These are phyloP conservation scores for Bradypodion pumilum DNA, from an alignment of 2,797 vertebrate genomes.

Conservation along the genomic window DNA sequence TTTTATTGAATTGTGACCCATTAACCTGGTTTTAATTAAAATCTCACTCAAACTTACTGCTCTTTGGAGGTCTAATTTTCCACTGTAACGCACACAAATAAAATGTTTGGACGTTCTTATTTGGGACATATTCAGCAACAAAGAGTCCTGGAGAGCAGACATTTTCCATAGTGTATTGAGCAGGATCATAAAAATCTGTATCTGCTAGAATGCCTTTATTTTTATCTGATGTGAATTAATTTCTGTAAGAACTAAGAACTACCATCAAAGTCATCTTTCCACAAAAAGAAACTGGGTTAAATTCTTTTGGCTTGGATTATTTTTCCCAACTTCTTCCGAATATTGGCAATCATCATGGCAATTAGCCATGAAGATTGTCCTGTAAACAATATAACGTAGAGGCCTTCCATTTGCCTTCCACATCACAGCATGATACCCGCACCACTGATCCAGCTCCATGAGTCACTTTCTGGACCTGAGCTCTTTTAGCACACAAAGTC, in stretches of 20 bases:
- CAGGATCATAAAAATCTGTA: background rate
- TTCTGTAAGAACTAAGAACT: background rate
- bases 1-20: conserved; percentile 58
- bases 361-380: too few relatives aligned
- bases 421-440: too few relatives aligned
- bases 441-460: too few relatives aligned
- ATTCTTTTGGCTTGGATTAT: background rate
- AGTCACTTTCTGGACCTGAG: too few relatives aligned
- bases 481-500: too few relatives aligned
- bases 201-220: background rate
- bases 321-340: background rate
- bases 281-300: background rate
- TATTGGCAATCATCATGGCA: too few relatives aligned
- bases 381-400: too few relatives aligned
- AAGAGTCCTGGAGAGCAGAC: background rate
- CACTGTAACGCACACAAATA: conserved; percentile 32
- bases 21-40: conserved; percentile 59
- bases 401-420: too few relatives aligned
- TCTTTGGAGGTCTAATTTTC: conserved; percentile 37
- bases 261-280: background rate
- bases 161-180: background rate
- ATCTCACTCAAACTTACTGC: conserved; percentile 41
- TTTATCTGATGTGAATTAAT: background rate
- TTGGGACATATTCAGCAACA: background rate
- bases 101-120: background rate